Conservation (phyloP, 1,140 invertebrate genomes). For the Holcopasites calliopsidis region DNA sequence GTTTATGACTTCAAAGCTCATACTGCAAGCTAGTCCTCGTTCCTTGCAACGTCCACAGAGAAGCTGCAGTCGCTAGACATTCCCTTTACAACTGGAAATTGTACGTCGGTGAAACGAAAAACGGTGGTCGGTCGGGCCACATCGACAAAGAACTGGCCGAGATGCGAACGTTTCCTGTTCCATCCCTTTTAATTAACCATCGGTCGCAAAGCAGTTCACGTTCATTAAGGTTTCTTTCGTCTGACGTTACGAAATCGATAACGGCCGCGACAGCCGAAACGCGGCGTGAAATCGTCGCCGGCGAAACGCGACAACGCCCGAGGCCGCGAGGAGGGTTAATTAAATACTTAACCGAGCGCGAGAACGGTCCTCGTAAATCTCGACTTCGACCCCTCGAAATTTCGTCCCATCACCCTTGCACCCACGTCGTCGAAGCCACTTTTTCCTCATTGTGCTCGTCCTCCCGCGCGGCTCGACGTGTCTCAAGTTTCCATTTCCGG, state of each 20-base stretch:
- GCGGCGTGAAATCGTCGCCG: conserved; percentile 5
- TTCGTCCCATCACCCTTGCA: conserved; percentile 1
- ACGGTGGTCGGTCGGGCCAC: neutral
- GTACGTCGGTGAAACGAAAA: neutral
- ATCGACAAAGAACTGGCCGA: neutral
- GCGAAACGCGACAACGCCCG: neutral
- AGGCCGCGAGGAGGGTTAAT: conserved; percentile 31
- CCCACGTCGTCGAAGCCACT: conserved; percentile 8
- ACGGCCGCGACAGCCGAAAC: conserved; percentile 1
- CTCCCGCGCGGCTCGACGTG: conserved; percentile 25
- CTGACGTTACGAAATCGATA: neutral
- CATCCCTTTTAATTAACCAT: conserved; percentile 33
- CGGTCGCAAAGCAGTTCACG: neutral
- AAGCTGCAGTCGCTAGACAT: neutral
- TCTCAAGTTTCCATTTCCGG: conserved; percentile 60
- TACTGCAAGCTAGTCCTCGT: neutral
- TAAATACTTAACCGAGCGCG: conserved; percentile 36
- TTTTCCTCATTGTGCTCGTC: conserved; percentile 20
- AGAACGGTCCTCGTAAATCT: conserved; percentile 35
- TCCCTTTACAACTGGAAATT: neutral
- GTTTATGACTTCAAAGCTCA: neutral
- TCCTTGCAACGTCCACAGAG: neutral
- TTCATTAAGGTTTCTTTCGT: conserved; percentile 28
- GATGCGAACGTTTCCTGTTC: neutral
- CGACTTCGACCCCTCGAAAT: conserved; percentile 16